Conservation (phyloP, 2,113 vertebrate genomes). For the Mustelus asterias region DNA sequence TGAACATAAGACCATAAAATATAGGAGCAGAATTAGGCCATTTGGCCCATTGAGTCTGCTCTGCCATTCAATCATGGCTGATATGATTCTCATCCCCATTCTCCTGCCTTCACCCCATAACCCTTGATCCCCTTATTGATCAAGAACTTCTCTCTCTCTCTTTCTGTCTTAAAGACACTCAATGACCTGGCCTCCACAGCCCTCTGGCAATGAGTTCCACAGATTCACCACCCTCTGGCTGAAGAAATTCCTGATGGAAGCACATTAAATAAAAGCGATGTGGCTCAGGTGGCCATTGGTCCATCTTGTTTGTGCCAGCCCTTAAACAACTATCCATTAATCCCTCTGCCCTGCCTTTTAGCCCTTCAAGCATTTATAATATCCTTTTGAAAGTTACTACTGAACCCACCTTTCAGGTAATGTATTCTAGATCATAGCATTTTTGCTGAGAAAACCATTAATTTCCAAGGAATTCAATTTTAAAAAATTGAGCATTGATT, state of each 20-base stretch:
- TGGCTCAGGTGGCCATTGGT: neutral
- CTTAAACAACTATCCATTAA: neutral
- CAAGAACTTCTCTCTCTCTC: too few species aligned
- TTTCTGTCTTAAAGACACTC: too few species aligned
- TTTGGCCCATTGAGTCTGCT: too few species aligned
- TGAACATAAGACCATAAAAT: too few species aligned
- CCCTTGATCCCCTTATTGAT: too few species aligned
- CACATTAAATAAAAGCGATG: neutral
- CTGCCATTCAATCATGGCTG: too few species aligned
- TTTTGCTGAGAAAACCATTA: neutral
- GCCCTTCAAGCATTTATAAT: neutral
- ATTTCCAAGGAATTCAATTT: neutral
- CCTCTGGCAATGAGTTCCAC: too few species aligned
- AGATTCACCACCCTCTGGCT: too few species aligned
- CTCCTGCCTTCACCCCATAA: too few species aligned
- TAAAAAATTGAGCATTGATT: neutral
- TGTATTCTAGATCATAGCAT: neutral
- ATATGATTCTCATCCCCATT: too few species aligned
- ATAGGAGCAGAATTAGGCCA: too few species aligned
- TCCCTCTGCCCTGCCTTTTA: neutral
- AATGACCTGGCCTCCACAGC: too few species aligned
- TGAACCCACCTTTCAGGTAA: neutral
- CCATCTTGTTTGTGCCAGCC: neutral
- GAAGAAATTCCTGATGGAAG: neutral
- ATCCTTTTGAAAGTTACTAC: neutral